Evolutionary conservation across 2,888 invertebrate genomes (phyloP).

Genomic region (Leptopterna dolabrata): DNA sequence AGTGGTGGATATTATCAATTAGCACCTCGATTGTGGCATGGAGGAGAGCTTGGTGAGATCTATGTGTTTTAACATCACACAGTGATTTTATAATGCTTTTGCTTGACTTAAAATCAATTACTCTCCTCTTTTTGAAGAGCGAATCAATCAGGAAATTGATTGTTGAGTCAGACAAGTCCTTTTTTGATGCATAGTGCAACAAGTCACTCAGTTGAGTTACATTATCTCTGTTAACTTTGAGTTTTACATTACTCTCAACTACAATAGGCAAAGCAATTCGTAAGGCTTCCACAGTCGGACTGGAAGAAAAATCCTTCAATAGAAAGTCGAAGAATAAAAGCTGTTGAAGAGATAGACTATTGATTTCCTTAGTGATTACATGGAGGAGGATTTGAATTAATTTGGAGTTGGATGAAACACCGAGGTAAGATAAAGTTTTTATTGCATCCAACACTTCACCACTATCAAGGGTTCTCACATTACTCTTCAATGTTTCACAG

Average conservation of each 20-base stretch:
- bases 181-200: conserved; percentile 70
- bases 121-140: conserved; percentile 66
- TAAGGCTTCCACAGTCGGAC: conserved; percentile 74
- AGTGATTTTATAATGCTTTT: conserved; percentile 72
- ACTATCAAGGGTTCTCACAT: conserved; percentile 70
- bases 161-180: conserved; percentile 70
- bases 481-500: conserved; percentile 71
- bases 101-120: conserved; percentile 68
- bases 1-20: conserved; percentile 67
- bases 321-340: conserved; percentile 75
- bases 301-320: conserved; percentile 69
- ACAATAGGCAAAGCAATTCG: conserved; percentile 75
- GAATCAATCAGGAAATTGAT: conserved; percentile 71
- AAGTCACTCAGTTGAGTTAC: conserved; percentile 70
- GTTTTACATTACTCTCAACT: conserved; percentile 73
- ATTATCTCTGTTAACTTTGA: conserved; percentile 72
- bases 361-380: conserved; percentile 73
- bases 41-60: conserved; percentile 70
- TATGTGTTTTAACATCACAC: conserved; percentile 69
- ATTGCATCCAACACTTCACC: conserved; percentile 72
- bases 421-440: conserved; percentile 72
- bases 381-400: conserved; percentile 75
- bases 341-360: conserved; percentile 72
- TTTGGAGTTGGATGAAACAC: conserved; percentile 71
- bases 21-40: conserved; percentile 70